Conservation (phyloP, 2,113 vertebrate genomes). For the Syngnathus floridae region DNA sequence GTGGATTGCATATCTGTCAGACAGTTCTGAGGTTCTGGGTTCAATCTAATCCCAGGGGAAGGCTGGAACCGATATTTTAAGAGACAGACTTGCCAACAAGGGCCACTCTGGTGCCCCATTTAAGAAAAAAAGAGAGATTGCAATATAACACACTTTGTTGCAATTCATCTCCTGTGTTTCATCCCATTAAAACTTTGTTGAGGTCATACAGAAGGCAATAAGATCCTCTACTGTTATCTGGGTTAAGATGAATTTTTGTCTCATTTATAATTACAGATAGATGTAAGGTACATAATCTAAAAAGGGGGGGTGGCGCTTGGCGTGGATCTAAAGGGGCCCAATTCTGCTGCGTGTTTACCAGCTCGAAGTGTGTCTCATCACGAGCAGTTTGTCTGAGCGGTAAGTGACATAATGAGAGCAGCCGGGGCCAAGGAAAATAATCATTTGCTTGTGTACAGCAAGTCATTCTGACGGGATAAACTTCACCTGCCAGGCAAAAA, state of each 20-base stretch:
- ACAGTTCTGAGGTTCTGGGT: not conserved
- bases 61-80: not conserved
- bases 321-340: not conserved
- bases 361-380: not conserved
- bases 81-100: not conserved
- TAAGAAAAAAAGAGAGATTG: not conserved
- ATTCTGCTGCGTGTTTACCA: not conserved
- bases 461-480: not conserved
- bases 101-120: not conserved
- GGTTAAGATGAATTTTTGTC: conserved; percentile 2
- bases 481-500: not conserved
- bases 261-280: not conserved
- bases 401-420: conserved; percentile 8
- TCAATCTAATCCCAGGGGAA: not conserved
- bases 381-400: not conserved
- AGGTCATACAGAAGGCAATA: conserved; percentile 1
- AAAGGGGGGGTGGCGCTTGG: not conserved
- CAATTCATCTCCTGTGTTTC: not conserved
- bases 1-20: not conserved
- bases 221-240: not conserved
- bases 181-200: not conserved
- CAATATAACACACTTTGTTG: not conserved
- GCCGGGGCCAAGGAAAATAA: not conserved
- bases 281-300: not conserved
- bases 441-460: not conserved